Base-by-base conservation (phyloP, 2,797 vertebrate genomes). In the Chromis chromis region DNA sequence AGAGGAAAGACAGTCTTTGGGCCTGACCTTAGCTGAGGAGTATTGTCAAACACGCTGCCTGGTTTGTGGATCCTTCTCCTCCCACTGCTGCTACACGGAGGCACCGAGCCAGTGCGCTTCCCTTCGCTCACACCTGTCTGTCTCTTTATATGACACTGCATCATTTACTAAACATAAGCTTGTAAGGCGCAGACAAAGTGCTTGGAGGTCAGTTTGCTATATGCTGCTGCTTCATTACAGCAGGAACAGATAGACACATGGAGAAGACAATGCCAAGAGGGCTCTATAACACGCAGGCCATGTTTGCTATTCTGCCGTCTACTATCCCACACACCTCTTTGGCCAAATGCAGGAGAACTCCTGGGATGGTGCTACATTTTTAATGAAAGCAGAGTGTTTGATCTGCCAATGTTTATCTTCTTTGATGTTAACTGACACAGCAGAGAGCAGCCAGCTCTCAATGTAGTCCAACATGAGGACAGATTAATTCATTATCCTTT, bases 381-480 rank as follows among this genome's bases (percentile, higher is more conserved):
- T 88, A 91, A 92, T 92, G 89, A 91, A 89, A 90, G 86, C 65
- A 66, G 76, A 78, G 66, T 76, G 83, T 90, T 89, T 91, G 89
- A 92, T 90, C 87, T 91, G 89, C 79, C 84, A 89, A 76, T 85
- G 85, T 91, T 90, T 88, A 83, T 87, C 87, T 74, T 78, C 84
- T 85, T 82, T 86, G 85, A 90, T 91, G 86, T 82, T 83, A 86
- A 84, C 82, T 82, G 88, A 88, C 84, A 84, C 76, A 79, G 82
- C 62, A n/a, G 44, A 44, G 82, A 73, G 80, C 64, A 58, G 71
- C 84, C 74, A 65, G 72, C 64, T 69, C 71, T 82, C 79, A 42
- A 25, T 82, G 67, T 85, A 84, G 60, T 85, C 79, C 83, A 81
- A 81, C 82, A 79, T 12, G 68, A 86, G 78, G 79, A 78, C 88